Base-by-base conservation (phyloP, 2,113 vertebrate genomes). In the Nasalis larvatus region DNA sequence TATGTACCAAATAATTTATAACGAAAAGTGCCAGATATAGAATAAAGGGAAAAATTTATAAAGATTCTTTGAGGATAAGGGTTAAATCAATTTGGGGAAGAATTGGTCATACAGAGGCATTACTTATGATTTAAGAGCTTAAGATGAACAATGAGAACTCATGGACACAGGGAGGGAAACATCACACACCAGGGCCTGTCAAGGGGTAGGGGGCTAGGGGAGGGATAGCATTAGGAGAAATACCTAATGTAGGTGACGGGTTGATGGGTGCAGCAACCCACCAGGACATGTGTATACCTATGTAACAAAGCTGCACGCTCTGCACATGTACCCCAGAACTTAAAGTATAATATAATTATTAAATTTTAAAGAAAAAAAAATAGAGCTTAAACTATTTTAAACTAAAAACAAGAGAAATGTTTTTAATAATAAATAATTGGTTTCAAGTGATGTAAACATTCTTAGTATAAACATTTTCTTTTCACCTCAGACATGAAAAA, bases 401-500 rank as follows among this genome's bases (percentile, higher is more conserved):
- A 85, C 35, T 63, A 91, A 86, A 87, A 92, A 35, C 9, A 45
- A 78, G 17, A 76, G 6, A 56, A 6, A 30, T 80, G 7, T 20
- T 91, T 85, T 93, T 63, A 76, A 63, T 81, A 3, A 58, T 40
- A 85, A 88, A 52, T 45, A 63, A 77, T 58, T 60, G 45, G 23
- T 71, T 95, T 91, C 13, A 91, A 63, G 58, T 77, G 42, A 45
- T 56, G 14, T 88, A 86, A 77, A 25, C 17, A 82, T 95, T 47
- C 42, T n/a, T 40, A 90, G 63, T 83, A 35, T 80, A 81, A 87
- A 47, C 3, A 87, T 56, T 87, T 86, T 71, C 18, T 76, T 88
- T 82, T 69, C 16, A 81, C 25, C 2, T 58, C 20, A 87, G 17
- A 45, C 35, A 14, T 87, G 25, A 94, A 97, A 94, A 97, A 95